Evolutionary conservation across 2,888 invertebrate genomes (phyloP).

Genomic region (Tinea trinotella): DNA sequence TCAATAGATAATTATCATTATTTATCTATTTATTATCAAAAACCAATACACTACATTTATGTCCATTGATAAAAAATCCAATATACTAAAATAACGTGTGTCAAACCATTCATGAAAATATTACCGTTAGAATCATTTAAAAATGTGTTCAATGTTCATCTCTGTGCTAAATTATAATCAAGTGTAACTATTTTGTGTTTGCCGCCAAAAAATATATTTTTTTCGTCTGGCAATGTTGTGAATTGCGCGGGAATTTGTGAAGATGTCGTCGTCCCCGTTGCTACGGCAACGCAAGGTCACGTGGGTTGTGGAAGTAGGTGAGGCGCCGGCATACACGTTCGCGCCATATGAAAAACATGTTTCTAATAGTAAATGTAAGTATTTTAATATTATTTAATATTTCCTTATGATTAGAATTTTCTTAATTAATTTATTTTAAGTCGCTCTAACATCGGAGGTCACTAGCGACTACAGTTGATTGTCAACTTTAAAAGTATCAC

Average conservation of each 20-base stretch:
- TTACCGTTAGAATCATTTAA: no score
- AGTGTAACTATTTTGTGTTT: neutral
- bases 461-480: neutral
- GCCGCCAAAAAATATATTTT: neutral
- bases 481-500: neutral
- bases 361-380: slow-evolving; percentile 66
- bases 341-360: slow-evolving; percentile 67
- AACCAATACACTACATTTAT: neutral
- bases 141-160: no score
- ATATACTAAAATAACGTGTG: no score
- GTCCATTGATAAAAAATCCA: neutral
- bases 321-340: slow-evolving; percentile 45
- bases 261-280: slow-evolving; percentile 43
- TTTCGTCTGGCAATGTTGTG: slow-evolving; percentile 15
- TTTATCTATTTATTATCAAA: neutral
- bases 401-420: neutral
- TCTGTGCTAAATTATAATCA: neutral
- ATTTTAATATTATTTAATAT: neutral
- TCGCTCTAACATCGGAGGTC: no score
- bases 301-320: slow-evolving; percentile 67
- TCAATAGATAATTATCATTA: neutral
- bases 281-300: slow-evolving; percentile 51
- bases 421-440: neutral
- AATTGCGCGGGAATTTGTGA: slow-evolving; percentile 10
- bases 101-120: no score